phyloP scores from a whole-genome alignment of 2,113 vertebrate species.

The Misgurnus anguillicaudatus region DNA sequence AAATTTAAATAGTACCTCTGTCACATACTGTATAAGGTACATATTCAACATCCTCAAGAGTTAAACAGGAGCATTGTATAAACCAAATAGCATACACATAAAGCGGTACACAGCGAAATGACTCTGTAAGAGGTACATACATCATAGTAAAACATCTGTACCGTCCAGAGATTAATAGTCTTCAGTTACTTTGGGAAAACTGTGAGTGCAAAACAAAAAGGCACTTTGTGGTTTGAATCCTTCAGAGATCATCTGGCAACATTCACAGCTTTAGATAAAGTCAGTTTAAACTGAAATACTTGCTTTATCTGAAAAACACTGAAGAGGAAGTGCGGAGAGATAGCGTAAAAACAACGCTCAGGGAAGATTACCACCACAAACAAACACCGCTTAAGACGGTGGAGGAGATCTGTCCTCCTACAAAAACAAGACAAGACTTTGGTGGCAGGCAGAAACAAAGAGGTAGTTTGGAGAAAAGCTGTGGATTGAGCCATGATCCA shows the following conservation, averaged over 20 bases:
- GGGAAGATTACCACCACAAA: not conserved
- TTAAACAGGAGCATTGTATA: slow-evolving; percentile 37
- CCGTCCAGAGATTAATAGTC: slow-evolving; percentile 20
- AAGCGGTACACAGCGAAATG: slow-evolving; percentile 42
- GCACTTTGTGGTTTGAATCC: slow-evolving; percentile 45
- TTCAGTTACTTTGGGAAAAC: slow-evolving; percentile 33
- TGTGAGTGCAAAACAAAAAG: slow-evolving; percentile 39
- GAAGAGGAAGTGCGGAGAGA: not conserved
- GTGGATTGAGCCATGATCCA: slow-evolving; percentile 2
- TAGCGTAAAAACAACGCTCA: not conserved
- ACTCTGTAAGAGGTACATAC: slow-evolving; percentile 48
- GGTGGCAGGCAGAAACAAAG: not conserved
- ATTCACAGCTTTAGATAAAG: slow-evolving; percentile 54
- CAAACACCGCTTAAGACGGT: not conserved
- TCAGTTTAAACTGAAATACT: slow-evolving; percentile 6
- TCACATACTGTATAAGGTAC: slow-evolving; percentile 46
- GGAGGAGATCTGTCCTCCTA: not conserved
- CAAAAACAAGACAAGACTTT: not conserved
- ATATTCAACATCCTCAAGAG: slow-evolving; percentile 36
- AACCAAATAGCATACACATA: slow-evolving; percentile 42
- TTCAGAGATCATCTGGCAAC: slow-evolving; percentile 37
- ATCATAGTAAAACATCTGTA: slow-evolving; percentile 6
- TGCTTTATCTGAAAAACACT: slow-evolving; percentile 1
- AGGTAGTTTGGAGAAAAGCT: slow-evolving; percentile 42
- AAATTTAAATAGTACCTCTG: slow-evolving; percentile 47